Conservation (phyloP, 64 coral and sea anemone species). For the Anthopleura sola region DNA sequence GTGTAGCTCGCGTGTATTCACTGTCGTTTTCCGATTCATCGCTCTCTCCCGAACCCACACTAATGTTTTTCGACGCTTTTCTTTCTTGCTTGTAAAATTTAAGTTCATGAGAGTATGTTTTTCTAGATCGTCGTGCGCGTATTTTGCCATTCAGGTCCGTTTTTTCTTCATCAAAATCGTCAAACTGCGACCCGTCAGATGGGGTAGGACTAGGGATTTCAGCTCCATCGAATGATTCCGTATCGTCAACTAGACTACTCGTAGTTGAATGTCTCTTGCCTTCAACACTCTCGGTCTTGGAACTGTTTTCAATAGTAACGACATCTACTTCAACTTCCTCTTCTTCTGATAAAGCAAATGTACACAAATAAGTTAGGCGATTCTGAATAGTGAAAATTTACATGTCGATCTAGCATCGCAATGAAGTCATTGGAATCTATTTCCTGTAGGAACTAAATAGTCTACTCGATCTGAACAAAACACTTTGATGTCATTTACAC, state of each 20-base stretch:
- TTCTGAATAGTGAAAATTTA: neutral
- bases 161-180: conserved; percentile 76
- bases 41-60: conserved; percentile 59
- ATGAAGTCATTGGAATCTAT: neutral
- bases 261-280: conserved; percentile 4
- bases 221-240: conserved; percentile 20
- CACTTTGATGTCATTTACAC: conserved; percentile 8
- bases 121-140: conserved; percentile 46
- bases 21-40: conserved; percentile 96
- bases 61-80: conserved; percentile 63
- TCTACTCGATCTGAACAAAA: conserved; percentile 1
- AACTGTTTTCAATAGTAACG: conserved; percentile 87
- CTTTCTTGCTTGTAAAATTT: conserved; percentile 54
- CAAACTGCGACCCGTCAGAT: conserved; percentile 37
- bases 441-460: conserved; percentile 17
- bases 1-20: conserved; percentile 90
- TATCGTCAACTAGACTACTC: neutral
- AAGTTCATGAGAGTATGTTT: conserved; percentile 50
- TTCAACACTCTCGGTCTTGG: conserved; percentile 49
- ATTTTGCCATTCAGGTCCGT: conserved; percentile 69
- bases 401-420: neutral
- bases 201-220: conserved; percentile 26
- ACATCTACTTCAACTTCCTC: conserved; percentile 91
- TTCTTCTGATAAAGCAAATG: conserved; percentile 76
- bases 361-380: conserved; percentile 7